Evolutionary conservation across 2,113 vertebrate species (phyloP), one percentile per base, ranked within the genome.

Genomic region (Euleptes europaea): DNA sequence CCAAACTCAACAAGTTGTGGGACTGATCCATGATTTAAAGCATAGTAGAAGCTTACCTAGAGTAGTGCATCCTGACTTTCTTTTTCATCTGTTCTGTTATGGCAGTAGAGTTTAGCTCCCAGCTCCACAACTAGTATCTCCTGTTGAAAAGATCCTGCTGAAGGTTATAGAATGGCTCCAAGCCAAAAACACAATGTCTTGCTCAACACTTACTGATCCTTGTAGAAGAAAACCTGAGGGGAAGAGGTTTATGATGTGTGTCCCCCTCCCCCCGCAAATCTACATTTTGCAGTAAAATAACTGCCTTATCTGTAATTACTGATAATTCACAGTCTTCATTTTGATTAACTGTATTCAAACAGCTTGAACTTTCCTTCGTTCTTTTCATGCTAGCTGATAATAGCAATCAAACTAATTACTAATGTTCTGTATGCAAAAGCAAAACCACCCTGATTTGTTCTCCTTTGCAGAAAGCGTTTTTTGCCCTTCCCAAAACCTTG

Each of bases 401-500:
- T 63, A 74, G n/a, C 51, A 63, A 83, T 44, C 54, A 83, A 26
- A 74, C 6, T 44, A 44, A 73, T 83, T 63, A 60, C 70, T 44
- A 73, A 83, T n/a, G 21, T 57, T 40, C 12, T 4, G 21, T 47
- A 75, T 82, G 26, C 73, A 38, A 86, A 47, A 7, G 12, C 69
- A 21, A 87, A 93, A 73, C 38, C 0, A 0, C 5, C 2, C 21
- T 90, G 77, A 93, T 83, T 60, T 87, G 8, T 66, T 87, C 71
- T 38, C 80, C 90, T 44, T 92, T 95, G 90, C 91, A 97, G 97
- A 93, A 95, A 75, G 92, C 95, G 0, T 97, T 97, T 93, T 67
- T 85, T 40, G 74, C 91, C 78, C 91, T 97, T 82, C 96, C 94
- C 5, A 35, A 84, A 82, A 94, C 93, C 63, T 87, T 97, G 77